These are phyloP conservation scores for Scarus forsteni DNA, from an alignment of 2,797 vertebrate species.

Conservation along the genomic window DNA sequence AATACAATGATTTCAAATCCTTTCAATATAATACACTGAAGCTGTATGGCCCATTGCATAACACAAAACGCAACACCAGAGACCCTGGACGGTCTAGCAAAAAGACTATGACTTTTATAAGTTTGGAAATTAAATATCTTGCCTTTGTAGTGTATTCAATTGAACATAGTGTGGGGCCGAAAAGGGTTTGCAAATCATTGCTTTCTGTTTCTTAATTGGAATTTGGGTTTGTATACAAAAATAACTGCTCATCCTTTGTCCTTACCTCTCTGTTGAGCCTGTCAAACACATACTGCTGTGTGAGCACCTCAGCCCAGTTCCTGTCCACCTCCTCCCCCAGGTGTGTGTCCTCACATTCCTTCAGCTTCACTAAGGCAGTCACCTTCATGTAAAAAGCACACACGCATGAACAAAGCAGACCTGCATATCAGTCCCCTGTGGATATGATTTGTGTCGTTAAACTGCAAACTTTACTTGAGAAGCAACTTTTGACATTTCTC, in stretches of 20 bases:
- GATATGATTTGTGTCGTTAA: conserved; percentile 15
- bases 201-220: no score
- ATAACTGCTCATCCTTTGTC: background rate
- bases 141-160: no score
- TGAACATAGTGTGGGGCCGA: no score
- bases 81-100: no score
- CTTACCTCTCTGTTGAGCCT: conserved; percentile 92
- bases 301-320: conserved; percentile 95
- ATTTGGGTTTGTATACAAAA: background rate
- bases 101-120: no score
- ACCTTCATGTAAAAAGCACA: conserved; percentile 76
- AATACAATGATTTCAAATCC: no score
- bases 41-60: no score
- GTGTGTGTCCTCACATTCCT: conserved; percentile 96
- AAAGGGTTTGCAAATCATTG: no score
- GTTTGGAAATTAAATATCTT: no score
- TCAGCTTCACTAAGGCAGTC: conserved; percentile 94
- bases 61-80: no score
- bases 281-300: conserved; percentile 95
- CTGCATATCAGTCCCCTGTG: background rate
- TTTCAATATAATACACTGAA: no score
- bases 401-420: conserved; percentile 8
- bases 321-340: conserved; percentile 97
- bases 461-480: background rate
- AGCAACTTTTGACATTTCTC: conserved; percentile 16